phyloP scores from a whole-genome alignment of 2,888 invertebrate genomes.

The Gymnosoma rotundatum region DNA sequence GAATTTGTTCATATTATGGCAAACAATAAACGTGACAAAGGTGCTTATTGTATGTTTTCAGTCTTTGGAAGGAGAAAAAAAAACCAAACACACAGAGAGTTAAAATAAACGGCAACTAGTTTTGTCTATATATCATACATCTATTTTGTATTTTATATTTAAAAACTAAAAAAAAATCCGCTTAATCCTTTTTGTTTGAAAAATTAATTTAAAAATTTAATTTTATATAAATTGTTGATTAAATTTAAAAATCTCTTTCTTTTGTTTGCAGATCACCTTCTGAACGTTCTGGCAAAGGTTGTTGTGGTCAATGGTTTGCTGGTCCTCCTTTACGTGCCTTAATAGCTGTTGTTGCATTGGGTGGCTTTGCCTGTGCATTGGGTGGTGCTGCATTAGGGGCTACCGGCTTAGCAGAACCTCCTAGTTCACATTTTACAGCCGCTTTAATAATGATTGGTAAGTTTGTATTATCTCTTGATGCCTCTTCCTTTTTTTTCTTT shows the following conservation, averaged over 20 bases:
- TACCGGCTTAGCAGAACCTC: constrained; percentile 81
- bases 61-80: neutral
- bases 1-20: too few species aligned
- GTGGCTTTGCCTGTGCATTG: constrained; percentile 82
- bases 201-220: constrained; percentile 35
- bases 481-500: neutral
- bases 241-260: neutral
- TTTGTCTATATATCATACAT: constrained; percentile 34
- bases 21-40: constrained; percentile 39
- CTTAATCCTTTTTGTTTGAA: neutral
- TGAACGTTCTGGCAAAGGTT: constrained; percentile 82
- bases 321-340: constrained; percentile 82
- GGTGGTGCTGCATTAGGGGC: constrained; percentile 82
- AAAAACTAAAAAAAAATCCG: constrained; percentile 1
- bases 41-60: constrained; percentile 23
- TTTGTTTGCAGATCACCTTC: constrained; percentile 80
- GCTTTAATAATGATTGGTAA: constrained; percentile 82
- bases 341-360: constrained; percentile 82
- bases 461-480: constrained; percentile 58
- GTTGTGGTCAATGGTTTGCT: constrained; percentile 82
- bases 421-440: constrained; percentile 82
- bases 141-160: constrained; percentile 6
- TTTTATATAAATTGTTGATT: constrained; percentile 31
- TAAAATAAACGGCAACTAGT: neutral
- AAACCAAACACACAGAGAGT: neutral